These are phyloP conservation scores for Rhynchonycteris naso DNA, from an alignment of 2,797 vertebrate species.

Conservation along the genomic window DNA sequence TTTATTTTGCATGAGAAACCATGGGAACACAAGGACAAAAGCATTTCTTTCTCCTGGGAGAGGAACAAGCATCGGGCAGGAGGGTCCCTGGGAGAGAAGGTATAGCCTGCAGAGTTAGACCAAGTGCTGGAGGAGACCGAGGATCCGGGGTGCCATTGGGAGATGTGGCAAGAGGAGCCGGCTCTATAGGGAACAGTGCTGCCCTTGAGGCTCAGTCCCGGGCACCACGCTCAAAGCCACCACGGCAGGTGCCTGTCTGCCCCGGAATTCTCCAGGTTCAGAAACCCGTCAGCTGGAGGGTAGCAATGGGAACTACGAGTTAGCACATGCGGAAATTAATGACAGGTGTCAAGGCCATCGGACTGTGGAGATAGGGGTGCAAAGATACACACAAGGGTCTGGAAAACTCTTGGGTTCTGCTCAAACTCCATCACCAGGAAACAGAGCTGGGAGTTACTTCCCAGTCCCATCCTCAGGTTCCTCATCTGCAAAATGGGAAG, in stretches of 20 bases:
- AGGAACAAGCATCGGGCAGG: not conserved
- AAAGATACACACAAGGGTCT: not conserved
- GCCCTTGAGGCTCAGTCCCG: not conserved
- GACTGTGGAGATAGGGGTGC: rapidly evolving
- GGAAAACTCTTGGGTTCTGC: not conserved
- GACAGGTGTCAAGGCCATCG: not conserved
- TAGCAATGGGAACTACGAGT: not conserved
- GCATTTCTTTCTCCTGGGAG: not conserved
- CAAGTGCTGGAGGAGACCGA: not conserved
- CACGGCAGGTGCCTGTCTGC: not conserved
- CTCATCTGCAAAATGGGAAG: not conserved
- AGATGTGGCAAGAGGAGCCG: rapidly evolving
- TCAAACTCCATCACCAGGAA: not conserved
- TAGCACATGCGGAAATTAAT: not conserved
- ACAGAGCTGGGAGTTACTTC: not conserved
- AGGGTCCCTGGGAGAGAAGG: not conserved
- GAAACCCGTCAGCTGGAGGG: not conserved
- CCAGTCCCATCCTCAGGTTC: not conserved
- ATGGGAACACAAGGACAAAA: slow-evolving; percentile 66
- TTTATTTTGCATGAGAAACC: slow-evolving; percentile 81
- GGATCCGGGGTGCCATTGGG: not conserved
- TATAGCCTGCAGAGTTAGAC: not conserved
- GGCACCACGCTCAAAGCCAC: rapidly evolving
- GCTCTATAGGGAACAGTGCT: too few species aligned
- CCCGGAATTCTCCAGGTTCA: not conserved